phyloP scores from a whole-genome alignment of 2,113 vertebrate species.

The Tachycineta bicolor region DNA sequence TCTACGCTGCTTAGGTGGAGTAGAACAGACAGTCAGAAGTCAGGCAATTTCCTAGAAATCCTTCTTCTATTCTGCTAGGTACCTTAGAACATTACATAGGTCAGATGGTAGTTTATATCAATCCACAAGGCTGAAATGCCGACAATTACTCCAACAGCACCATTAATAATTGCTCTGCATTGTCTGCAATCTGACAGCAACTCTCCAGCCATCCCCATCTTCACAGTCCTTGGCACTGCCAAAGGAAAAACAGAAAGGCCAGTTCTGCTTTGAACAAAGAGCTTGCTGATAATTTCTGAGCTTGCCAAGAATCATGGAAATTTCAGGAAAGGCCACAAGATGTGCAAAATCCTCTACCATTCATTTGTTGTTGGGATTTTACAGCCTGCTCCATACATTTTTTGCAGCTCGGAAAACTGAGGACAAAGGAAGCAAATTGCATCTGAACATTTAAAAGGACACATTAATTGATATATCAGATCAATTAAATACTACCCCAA shows the following conservation, averaged over 20 bases:
- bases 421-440: background rate
- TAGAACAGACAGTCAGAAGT: background rate
- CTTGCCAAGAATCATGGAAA: background rate
- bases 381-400: background rate
- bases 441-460: background rate
- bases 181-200: background rate
- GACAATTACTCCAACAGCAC: background rate
- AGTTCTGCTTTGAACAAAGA: background rate
- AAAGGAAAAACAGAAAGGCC: background rate
- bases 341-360: background rate
- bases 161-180: background rate
- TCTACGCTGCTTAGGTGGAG: background rate
- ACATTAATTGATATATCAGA: background rate
- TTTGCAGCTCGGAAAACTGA: background rate
- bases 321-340: background rate
- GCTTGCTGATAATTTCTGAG: background rate
- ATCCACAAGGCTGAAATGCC: background rate
- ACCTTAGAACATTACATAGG: background rate
- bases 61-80: background rate
- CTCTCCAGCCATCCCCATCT: background rate
- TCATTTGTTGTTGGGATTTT: background rate
- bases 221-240: background rate
- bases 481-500: background rate
- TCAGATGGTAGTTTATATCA: background rate
- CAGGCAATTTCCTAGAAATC: background rate